These are phyloP conservation scores for Gallinago nigripennis DNA, from an alignment of 2,797 vertebrate genomes.

Conservation along the genomic window DNA sequence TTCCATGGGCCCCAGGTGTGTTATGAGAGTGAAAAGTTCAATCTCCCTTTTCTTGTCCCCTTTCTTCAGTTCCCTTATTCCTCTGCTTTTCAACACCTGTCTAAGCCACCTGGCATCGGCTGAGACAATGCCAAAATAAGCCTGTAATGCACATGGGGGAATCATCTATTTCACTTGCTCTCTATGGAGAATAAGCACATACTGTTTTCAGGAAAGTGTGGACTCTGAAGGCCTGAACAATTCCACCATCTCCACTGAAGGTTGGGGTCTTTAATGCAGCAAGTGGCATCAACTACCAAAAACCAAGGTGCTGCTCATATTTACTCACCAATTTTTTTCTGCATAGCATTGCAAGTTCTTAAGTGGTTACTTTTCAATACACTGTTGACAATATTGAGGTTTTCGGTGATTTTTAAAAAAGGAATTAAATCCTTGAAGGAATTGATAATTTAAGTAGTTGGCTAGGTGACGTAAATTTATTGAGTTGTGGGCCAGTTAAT, in stretches of 20 bases:
- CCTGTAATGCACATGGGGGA: neutral
- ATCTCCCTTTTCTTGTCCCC: neutral
- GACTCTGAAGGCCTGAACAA: neutral
- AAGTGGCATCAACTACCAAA: neutral
- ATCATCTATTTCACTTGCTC: neutral
- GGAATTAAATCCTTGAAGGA: neutral
- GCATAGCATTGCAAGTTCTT: neutral
- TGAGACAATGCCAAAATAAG: neutral
- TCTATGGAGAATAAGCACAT: neutral
- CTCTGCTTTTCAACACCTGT: neutral
- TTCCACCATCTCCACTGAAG: neutral
- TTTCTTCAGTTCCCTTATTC: neutral
- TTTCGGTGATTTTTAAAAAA: neutral
- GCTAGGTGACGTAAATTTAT: neutral
- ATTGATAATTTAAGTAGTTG: neutral
- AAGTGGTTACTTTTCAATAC: neutral
- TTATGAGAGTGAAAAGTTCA: neutral
- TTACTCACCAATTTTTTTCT: neutral
- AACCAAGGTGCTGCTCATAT: neutral
- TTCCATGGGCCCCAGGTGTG: accelerated
- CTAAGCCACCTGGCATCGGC: neutral
- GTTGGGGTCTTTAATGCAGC: neutral
- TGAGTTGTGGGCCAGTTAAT: neutral
- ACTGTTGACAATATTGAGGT: neutral
- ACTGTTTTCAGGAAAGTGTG: neutral